Conservation (phyloP, 2,888 invertebrate species). For the Harpalus rubripes region DNA sequence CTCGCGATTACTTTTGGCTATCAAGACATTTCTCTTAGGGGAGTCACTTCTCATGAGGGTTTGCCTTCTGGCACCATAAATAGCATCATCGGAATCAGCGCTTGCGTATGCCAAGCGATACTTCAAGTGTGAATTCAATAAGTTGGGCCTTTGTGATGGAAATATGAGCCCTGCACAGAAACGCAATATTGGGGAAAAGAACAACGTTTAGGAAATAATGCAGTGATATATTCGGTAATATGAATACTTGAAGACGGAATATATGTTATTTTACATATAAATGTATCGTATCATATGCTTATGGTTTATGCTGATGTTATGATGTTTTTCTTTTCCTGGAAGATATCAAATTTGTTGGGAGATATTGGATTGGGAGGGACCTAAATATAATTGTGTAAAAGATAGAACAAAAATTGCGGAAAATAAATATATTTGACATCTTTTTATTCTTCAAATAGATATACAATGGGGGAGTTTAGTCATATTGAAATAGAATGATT, state of each 20-base stretch:
- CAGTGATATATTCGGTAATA: conserved; percentile 51
- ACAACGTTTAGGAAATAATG: conserved; percentile 45
- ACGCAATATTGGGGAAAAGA: conserved; percentile 41
- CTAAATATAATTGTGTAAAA: not conserved
- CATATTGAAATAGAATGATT: too few relatives aligned
- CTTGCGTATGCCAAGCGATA: conserved; percentile 20
- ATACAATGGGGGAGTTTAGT: too few relatives aligned
- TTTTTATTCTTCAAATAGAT: too few relatives aligned
- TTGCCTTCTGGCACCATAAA: conserved; percentile 16
- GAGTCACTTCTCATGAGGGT: not conserved
- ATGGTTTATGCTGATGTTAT: conserved; percentile 27
- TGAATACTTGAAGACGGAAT: conserved; percentile 44
- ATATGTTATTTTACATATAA: conserved; percentile 54
- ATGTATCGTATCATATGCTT: conserved; percentile 31
- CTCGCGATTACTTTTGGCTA: conserved; percentile 11
- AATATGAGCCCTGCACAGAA: conserved; percentile 8
- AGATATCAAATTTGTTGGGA: conserved; percentile 21
- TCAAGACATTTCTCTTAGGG: conserved; percentile 28
- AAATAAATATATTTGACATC: not conserved
- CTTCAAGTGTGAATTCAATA: conserved; percentile 53
- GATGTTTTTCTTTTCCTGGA: not conserved
- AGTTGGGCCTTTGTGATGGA: conserved; percentile 51
- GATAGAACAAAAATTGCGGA: not conserved
- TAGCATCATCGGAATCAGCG: conserved; percentile 29
- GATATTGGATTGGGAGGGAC: not conserved